These are phyloP conservation scores for Pyrocephalus nanus DNA, from an alignment of 2,797 vertebrate genomes.

Conservation along the genomic window DNA sequence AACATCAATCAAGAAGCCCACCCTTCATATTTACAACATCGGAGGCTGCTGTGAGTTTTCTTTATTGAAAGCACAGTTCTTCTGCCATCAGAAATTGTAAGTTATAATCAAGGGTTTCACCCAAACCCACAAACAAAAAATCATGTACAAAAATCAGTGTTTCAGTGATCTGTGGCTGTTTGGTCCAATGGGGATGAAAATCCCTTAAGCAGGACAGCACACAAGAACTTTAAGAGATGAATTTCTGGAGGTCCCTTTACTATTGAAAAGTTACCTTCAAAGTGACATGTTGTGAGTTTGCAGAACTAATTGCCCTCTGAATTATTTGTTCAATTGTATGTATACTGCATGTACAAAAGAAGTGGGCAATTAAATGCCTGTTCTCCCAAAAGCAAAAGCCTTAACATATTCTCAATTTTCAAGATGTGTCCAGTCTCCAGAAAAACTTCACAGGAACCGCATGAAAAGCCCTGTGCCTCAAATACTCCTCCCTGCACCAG, in stretches of 20 bases:
- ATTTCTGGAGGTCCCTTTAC: not conserved
- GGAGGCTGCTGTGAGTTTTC: not conserved
- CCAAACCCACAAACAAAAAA: not conserved
- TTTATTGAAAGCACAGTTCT: slow-evolving; percentile 19
- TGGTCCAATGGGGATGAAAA: not conserved
- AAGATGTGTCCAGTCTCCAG: not conserved
- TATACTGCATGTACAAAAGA: not conserved
- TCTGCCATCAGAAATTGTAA: slow-evolving; percentile 10
- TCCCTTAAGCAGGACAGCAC: not conserved
- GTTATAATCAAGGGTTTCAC: not conserved
- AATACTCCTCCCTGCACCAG: not conserved
- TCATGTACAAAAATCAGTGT: not conserved
- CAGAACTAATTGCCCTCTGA: not conserved
- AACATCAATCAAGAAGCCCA: not conserved
- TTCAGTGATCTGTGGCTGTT: not conserved
- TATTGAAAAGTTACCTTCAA: not conserved
- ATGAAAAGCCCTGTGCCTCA: not conserved
- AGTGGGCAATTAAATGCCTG: not conserved
- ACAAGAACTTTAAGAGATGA: not conserved
- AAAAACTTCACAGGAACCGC: not conserved
- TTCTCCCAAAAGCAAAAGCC: not conserved
- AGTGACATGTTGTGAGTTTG: not conserved
- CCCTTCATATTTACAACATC: slow-evolving; percentile 11
- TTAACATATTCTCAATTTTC: not conserved
- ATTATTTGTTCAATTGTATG: not conserved